Base-by-base conservation (phyloP, 2,113 vertebrate species). In the Sialia sialis region DNA sequence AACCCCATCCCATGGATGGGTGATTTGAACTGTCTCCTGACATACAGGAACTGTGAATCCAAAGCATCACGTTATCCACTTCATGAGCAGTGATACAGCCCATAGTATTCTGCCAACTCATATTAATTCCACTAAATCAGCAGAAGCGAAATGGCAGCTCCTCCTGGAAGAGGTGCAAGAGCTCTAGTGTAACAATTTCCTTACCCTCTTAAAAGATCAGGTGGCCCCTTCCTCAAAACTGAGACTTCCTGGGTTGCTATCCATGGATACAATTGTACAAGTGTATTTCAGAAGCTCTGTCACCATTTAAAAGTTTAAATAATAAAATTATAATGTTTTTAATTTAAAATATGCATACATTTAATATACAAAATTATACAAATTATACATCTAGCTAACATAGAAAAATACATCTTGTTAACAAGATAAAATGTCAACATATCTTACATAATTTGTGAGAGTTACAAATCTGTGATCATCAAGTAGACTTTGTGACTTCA, bases 321-420 rank as follows among this genome's bases (percentile, higher is more conserved):
- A 81, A 94, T 68, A 60, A 94, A 89, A 88, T 85, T 81, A 87
- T 60, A 58, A 92, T 52, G 68, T 49, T 79, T 97, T 95, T 97
- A 95, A 96, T 97, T 96, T 96, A 97, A 96, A 97, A 98, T 98
- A 98, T 96, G 94, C 95, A 96, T 97, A 97, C 96, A 87, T 97
- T 98, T 97, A 97, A 97, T 97, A 94, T 97, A 97, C 97, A 98
- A 98, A 98, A 97, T 97, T 97, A 97, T 98, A 98, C 95, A 98
- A 98, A 98, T 96, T 97, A 96, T 97, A 97, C 97, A 97, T 98
- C 92, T 97, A 84, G 90, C 68, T 93, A 96, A 97, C 97, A 98
- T 98, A 98, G 97, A 98, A 98, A 98, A 98, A 98, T 98, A 98
- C 97, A 93, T 98, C 96, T 98, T 89, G 85, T 90, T 97, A 97